Evolutionary conservation across 2,888 invertebrate genomes (phyloP).

Genomic region (Eudasyphora cyanicolor): DNA sequence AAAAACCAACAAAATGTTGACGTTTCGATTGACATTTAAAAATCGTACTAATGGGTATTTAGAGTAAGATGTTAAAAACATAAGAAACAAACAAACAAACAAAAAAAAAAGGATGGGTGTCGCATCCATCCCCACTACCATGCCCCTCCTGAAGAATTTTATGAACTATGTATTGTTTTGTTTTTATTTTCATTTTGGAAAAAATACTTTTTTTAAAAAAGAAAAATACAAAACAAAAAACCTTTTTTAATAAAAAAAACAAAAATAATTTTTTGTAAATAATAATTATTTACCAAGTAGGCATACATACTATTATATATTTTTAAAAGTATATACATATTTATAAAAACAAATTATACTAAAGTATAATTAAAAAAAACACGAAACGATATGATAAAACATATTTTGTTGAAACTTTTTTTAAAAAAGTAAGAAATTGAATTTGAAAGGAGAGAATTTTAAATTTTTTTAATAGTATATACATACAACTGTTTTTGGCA

Average conservation of each 20-base stretch:
- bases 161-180: slow-evolving; percentile 31
- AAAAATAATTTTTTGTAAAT: slow-evolving; percentile 67
- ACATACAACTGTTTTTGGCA: slow-evolving; percentile 55
- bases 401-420: slow-evolving; percentile 69
- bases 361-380: slow-evolving; percentile 62
- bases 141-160: neutral
- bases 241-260: slow-evolving; percentile 38
- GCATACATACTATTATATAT: slow-evolving; percentile 68
- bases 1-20: slow-evolving; percentile 54
- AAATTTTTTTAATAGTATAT: slow-evolving; percentile 50
- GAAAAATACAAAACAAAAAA: slow-evolving; percentile 14
- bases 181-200: slow-evolving; percentile 26
- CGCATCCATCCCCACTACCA: neutral
- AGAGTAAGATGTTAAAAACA: slow-evolving; percentile 63
- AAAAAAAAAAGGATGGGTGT: slow-evolving; percentile 35
- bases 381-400: slow-evolving; percentile 21
- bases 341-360: slow-evolving; percentile 60
- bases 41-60: slow-evolving; percentile 58
- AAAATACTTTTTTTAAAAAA: slow-evolving; percentile 41
- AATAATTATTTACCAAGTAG: slow-evolving; percentile 67
- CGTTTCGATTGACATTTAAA: slow-evolving; percentile 59
- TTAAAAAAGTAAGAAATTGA: slow-evolving; percentile 60
- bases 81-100: slow-evolving; percentile 35
- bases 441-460: slow-evolving; percentile 33
- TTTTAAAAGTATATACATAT: slow-evolving; percentile 67